phyloP scores from a whole-genome alignment of 2,888 invertebrate genomes.

The Cheilosia pagana region DNA sequence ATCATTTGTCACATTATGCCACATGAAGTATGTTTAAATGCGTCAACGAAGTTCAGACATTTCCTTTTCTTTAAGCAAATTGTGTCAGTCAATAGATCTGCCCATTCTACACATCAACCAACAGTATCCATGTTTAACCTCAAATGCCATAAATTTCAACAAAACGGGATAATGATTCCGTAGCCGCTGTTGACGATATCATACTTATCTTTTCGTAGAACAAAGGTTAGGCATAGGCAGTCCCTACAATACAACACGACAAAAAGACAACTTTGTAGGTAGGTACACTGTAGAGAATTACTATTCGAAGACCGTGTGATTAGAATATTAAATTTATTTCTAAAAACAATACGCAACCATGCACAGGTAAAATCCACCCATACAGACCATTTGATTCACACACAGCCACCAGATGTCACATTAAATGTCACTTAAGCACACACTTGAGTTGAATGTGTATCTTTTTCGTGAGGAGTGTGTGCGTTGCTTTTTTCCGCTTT shows the following conservation, averaged over 20 bases:
- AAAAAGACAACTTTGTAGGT: conserved; percentile 13
- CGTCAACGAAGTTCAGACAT: background rate
- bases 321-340: conserved; percentile 52
- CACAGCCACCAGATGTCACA: conserved; percentile 56
- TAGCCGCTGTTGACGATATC: background rate
- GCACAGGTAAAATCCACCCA: conserved; percentile 35
- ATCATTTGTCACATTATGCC: background rate
- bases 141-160: conserved; percentile 7
- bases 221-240: conserved; percentile 16
- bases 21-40: background rate
- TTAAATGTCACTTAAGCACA: conserved; percentile 63
- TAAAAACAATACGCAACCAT: conserved; percentile 5
- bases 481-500: conserved; percentile 31
- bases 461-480: conserved; percentile 34
- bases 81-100: background rate
- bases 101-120: background rate
- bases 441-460: conserved; percentile 41
- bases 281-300: conserved; percentile 21
- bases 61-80: background rate
- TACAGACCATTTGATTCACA: conserved; percentile 17
- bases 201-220: conserved; percentile 12
- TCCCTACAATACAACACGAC: conserved; percentile 5
- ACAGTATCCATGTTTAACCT: background rate
- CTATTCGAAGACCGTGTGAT: conserved; percentile 56
- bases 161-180: conserved; percentile 6